Evolutionary conservation across 2,113 vertebrate species (phyloP).

Genomic region (Scalopus aquaticus): DNA sequence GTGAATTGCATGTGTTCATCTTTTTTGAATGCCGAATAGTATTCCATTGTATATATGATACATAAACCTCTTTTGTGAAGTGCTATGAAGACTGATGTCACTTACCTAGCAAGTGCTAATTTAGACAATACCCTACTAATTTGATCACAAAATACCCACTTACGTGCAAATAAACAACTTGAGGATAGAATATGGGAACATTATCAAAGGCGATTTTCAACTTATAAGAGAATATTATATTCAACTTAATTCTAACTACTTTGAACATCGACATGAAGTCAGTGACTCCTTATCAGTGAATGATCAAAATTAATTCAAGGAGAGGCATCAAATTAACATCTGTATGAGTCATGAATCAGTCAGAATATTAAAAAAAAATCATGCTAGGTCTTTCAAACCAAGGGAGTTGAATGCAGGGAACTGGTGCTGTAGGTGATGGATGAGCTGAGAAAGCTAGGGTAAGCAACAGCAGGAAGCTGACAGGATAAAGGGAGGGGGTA

Average conservation of each 20-base stretch:
- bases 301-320: neutral
- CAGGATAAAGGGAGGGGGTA: neutral
- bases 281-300: neutral
- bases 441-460: neutral
- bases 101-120: neutral
- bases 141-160: slow-evolving; percentile 4
- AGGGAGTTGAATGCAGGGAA: neutral
- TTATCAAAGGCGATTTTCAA: neutral
- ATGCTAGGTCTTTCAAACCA: neutral
- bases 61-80: neutral
- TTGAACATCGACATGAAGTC: slow-evolving; percentile 3
- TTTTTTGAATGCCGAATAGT: too few species aligned
- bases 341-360: neutral
- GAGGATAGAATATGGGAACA: neutral
- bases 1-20: too few species aligned
- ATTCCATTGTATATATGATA: too few species aligned
- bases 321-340: neutral
- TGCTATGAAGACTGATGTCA: slow-evolving; percentile 13
- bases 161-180: neutral
- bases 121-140: slow-evolving; percentile 31
- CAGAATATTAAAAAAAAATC: neutral
- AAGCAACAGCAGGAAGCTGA: neutral
- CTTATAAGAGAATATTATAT: neutral
- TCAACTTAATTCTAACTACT: neutral
- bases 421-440: neutral